Evolutionary conservation across 2,888 invertebrate species (phyloP).

Genomic region (Xestoiulus laeticollis): DNA sequence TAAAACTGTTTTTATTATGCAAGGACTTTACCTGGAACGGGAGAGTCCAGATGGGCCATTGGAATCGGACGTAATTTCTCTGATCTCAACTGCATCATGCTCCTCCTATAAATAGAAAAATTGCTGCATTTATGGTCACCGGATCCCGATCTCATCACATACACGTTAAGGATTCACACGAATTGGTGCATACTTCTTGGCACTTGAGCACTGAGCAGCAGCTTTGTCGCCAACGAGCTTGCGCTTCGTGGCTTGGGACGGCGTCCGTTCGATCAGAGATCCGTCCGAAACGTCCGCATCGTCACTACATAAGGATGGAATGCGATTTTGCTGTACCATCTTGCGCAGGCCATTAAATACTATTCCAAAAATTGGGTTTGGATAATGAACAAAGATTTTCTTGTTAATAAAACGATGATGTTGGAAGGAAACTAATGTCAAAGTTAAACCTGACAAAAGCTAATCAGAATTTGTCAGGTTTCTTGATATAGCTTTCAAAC

Average conservation of each 20-base stretch:
- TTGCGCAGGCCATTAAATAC: slow-evolving; percentile 42
- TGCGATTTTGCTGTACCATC: slow-evolving; percentile 46
- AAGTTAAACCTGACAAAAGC: too few relatives aligned
- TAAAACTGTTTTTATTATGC: neutral
- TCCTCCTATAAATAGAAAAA: neutral
- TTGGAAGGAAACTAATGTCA: too few relatives aligned
- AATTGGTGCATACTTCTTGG: slow-evolving; percentile 14
- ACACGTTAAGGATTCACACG: too few relatives aligned
- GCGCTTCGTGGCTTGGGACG: slow-evolving; percentile 7
- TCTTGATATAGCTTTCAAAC: slow-evolving; percentile 43
- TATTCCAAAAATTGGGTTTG: neutral
- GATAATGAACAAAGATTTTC: neutral
- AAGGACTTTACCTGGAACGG: neutral
- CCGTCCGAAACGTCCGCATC: slow-evolving; percentile 1
- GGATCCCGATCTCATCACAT: neutral
- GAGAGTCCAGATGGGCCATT: slow-evolving; percentile 35
- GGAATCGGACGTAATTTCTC: neutral
- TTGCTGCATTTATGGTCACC: neutral
- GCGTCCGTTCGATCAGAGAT: neutral
- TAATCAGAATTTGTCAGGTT: neutral
- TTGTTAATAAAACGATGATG: too few relatives aligned
- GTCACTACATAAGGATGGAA: slow-evolving; percentile 42
- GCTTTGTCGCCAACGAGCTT: slow-evolving; percentile 42
- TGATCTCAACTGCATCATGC: neutral
- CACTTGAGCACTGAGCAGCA: slow-evolving; percentile 17